Evolutionary conservation across 53 echinoderm and acorn worm species (phyloP), one percentile per base, ranked within the genome.

Genomic region (Temnopleurus reevesii): DNA sequence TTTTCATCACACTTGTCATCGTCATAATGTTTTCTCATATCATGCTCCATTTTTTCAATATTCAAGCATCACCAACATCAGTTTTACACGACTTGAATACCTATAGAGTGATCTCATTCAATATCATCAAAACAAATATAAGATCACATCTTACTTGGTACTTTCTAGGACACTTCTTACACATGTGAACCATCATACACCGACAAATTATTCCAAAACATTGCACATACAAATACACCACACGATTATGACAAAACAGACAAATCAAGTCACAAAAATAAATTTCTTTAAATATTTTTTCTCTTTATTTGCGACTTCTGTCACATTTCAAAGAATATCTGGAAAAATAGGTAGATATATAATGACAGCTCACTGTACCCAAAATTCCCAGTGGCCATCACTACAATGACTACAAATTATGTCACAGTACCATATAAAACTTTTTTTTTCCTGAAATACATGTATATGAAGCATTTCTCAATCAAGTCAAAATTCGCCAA

Each of bases 281-380:
- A 83, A 56, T 55, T 83, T 55, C 83, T 49, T 83, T 83, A 83
- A 83, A 83, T 83, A 83, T 55, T 80, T 80, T 51, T 80, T 46
- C 55, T 47, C 51, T 83, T 81, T 35, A 35, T 83, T 36, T 6
- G 53, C 30, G 55, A 53, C 53, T 47, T 54, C n/a, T 36, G 83
- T 83, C 83, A 83, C 83, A 33, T 33, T 83, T 56, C 83, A 83
- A 83, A 83, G 79, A 55, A 83, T 83, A 83, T 83, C 56, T 83
- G 83, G 83, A 83, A 83, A 83, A 83, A 83, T 83, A 83, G 83
- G 83, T 83, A 55, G 83, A 83, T 83, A n/a, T n/a, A 80, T 80
- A 53, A 55, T 55, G 83, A 55, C 17, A 36, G 55, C 3, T 55
- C 83, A 83, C 83, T 83, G 56, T 83, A 54, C 83, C 55, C 83